Base-by-base conservation (phyloP, 2,888 invertebrate species). In the Dryadula phaetusa region DNA sequence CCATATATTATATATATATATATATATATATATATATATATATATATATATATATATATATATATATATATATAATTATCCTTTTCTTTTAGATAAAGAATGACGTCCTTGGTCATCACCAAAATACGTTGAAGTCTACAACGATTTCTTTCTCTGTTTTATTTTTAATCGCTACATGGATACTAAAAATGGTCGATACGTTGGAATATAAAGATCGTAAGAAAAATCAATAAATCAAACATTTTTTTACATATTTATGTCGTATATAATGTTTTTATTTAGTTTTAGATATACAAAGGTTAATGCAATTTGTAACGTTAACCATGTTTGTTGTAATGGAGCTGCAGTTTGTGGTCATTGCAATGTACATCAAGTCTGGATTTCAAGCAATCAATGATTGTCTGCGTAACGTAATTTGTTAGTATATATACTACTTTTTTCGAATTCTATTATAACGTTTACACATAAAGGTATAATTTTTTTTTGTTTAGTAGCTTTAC, bases 71-170 rank as follows among this genome's bases (percentile, higher is more conserved):
- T 4, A 10, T 14, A 4, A 16, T 56, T 56, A 56, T n/a, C 0
- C 12, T 34, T 18, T 34, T 52, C 16, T 25, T 49, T 54, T 54
- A 54, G 54, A 54, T 54, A 5, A 54, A 54, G 14, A 37, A 7
- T 7, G 20, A 54, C 1, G 37, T 16, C 3, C 34, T 18, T 37
- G 14, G 14, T 5, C 20, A n/a, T 14, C 7, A 20, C 7, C 20
- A 37, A 2, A 20, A 37, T 3, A 3, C 10, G 6, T 37, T 14
- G 14, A 54, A 32, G 20, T 14, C 14, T 32, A 34, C 18, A 16
- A 14, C 37, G 18, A 3, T 54, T 14, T 12, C 3, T 12, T 7
- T 54, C 1, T 12, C 34, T 37, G 3, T 22, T 12, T 3, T 54
- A 3, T 34, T 20, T 0, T 2, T 54, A 37, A 18, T 54, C 14